Base-by-base conservation (phyloP, 2,797 vertebrate species). In the Paedocypris micromegethes region DNA sequence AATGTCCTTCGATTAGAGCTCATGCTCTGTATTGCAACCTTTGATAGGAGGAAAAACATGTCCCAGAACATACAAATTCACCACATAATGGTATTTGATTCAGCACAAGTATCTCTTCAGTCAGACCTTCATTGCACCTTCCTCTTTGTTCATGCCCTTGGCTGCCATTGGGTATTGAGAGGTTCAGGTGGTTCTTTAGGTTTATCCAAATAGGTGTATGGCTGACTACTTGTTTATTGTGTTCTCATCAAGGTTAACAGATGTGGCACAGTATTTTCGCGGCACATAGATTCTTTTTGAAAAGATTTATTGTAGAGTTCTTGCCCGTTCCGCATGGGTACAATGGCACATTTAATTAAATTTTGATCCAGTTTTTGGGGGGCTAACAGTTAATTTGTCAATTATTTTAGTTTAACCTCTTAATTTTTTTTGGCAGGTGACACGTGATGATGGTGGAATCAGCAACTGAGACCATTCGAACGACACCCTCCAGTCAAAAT, bases 381-480 rank as follows among this genome's bases (percentile, higher is more conserved):
- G 9, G 49, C 5, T 43, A 48, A 41, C 4, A 53, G 45, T 44
- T 46, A 73, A 44, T 63, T 51, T 72, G 48, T 67, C 62, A 67
- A 70, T 58, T 59, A 42, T 49, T 74, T 51, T 23, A 23, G 23
- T 23, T 23, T 23, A 23, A 23, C 23, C 5, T 57, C 49, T 44
- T 5, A 2, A 4, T 39, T 43, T 38, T 71, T 62, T 62, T 59
- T 59, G 44, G 80, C 9, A 91, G 90, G 90, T 91, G 88, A 86
- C 89, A 89, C 81, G 95, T 95, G 95, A 98, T 98, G 96, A 98
- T 98, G 96, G 96, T 98, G 90, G 96, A 98, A 92, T 98, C 96
- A 41, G 96, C 96, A 86, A 97, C 95, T 75, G 96, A 98, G 93
- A 95, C 94, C 88, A 97, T 98, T 91, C 93, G 96, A 81, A 97